Conservation (phyloP, 2,888 invertebrate species). For the Ectropis crepuscularia region DNA sequence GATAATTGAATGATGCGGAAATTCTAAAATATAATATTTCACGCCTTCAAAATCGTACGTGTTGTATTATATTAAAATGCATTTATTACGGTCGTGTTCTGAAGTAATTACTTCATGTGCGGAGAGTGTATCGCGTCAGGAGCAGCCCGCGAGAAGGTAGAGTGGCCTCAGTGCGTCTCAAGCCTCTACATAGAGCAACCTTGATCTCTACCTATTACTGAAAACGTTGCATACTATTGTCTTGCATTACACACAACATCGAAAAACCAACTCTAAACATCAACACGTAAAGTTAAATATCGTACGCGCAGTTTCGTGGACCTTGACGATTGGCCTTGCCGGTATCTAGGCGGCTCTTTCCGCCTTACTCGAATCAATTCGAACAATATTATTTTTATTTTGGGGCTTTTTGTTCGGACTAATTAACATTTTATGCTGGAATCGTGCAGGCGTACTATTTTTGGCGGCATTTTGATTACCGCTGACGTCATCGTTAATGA, state of each 20-base stretch:
- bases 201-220: constrained; percentile 82
- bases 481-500: constrained; percentile 10
- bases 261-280: constrained; percentile 55
- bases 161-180: constrained; percentile 46
- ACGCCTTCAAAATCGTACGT: constrained; percentile 6
- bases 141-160: constrained; percentile 17
- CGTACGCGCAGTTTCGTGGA: constrained; percentile 55
- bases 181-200: constrained; percentile 53
- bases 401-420: constrained; percentile 42
- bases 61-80: constrained; percentile 2
- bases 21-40: constrained; percentile 13
- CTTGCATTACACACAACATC: constrained; percentile 55
- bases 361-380: constrained; percentile 82
- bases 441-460: constrained; percentile 21
- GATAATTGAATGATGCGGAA: constrained; percentile 19
- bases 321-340: constrained; percentile 80
- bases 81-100: constrained; percentile 15
- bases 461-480: constrained; percentile 1
- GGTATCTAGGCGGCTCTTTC: constrained; percentile 81
- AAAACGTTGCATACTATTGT: constrained; percentile 82
- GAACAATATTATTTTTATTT: constrained; percentile 74
- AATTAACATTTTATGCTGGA: constrained; percentile 36
- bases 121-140: constrained; percentile 34
- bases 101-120: constrained; percentile 8
- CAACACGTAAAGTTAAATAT: constrained; percentile 49